Conservation (phyloP, 92 coral and sea anemone genomes). For the Ricordea florida region DNA sequence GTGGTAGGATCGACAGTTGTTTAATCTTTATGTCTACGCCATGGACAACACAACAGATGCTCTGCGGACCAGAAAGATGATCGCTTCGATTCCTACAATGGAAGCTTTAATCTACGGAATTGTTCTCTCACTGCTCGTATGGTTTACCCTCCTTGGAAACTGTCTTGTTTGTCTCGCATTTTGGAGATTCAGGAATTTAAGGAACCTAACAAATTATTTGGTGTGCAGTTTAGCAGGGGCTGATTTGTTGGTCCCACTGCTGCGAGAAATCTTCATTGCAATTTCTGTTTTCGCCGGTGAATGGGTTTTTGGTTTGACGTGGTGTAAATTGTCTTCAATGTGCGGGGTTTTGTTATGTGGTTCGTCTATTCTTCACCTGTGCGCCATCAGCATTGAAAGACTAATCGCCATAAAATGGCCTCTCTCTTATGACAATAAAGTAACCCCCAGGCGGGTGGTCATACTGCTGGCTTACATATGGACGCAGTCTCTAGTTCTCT, state of each 20-base stretch:
- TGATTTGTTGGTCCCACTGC: conserved; percentile 76
- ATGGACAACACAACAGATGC: conserved; percentile 9
- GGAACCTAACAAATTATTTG: conserved; percentile 85
- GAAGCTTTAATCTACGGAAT: conserved; percentile 57
- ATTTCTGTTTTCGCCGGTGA: conserved; percentile 65
- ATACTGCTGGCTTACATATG: conserved; percentile 62
- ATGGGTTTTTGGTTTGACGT: conserved; percentile 81
- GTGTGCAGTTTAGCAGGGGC: conserved; percentile 86
- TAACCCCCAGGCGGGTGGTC: conserved; percentile 67
- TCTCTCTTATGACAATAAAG: conserved; percentile 61
- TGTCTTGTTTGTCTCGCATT: conserved; percentile 81
- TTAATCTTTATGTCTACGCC: no score
- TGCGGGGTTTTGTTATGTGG: conserved; percentile 87
- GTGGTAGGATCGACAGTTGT: no score
- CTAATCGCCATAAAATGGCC: conserved; percentile 90
- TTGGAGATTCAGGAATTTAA: conserved; percentile 82
- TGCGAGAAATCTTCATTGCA: conserved; percentile 69
- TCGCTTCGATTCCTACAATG: conserved; percentile 19
- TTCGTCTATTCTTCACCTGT: conserved; percentile 89
- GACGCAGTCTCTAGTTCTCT: conserved; percentile 39
- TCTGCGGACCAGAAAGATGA: neutral
- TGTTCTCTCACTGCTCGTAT: conserved; percentile 35
- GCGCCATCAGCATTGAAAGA: conserved; percentile 86
- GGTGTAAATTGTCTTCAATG: conserved; percentile 89
- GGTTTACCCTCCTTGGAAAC: conserved; percentile 75